phyloP scores from a whole-genome alignment of 2,888 invertebrate species.

The Oscheius onirici region DNA sequence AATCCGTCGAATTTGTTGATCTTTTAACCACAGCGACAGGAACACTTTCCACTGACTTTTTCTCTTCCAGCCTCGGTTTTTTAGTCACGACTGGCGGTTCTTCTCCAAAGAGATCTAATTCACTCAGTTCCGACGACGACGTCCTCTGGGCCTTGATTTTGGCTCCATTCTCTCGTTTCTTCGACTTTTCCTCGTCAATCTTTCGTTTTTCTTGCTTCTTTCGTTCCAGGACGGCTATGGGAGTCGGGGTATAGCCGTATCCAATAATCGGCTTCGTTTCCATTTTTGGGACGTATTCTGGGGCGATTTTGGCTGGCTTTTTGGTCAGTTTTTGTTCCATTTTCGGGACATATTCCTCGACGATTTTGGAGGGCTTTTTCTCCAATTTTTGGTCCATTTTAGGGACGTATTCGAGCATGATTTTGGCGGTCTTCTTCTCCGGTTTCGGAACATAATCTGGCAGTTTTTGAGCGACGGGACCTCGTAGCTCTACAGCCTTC shows the following conservation, averaged over 20 bases:
- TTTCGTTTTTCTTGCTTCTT: constrained; percentile 29
- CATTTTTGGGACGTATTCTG: background rate
- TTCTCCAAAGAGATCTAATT: constrained; percentile 23
- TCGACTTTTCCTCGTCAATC: background rate
- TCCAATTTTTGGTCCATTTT: too few relatives aligned
- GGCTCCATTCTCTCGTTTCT: background rate
- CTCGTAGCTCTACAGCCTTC: background rate
- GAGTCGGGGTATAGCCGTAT: constrained; percentile 30
- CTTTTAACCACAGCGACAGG: background rate
- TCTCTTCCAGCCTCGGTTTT: background rate
- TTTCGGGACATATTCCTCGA: constrained; percentile 9
- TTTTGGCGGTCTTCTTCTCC: background rate
- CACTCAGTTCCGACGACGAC: constrained; percentile 12
- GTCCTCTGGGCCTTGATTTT: background rate
- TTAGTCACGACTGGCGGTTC: background rate
- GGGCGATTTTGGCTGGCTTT: background rate
- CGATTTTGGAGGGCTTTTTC: background rate
- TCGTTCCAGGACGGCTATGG: constrained; percentile 14
- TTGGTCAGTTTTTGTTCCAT: too few relatives aligned
- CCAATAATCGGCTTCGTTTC: background rate
- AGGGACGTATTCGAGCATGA: background rate
- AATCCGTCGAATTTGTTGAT: background rate
- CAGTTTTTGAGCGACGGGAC: background rate
- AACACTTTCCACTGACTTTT: background rate
- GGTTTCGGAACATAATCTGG: constrained; percentile 1